phyloP scores from a whole-genome alignment of 2,888 invertebrate species.

The Orthosia gothica region DNA sequence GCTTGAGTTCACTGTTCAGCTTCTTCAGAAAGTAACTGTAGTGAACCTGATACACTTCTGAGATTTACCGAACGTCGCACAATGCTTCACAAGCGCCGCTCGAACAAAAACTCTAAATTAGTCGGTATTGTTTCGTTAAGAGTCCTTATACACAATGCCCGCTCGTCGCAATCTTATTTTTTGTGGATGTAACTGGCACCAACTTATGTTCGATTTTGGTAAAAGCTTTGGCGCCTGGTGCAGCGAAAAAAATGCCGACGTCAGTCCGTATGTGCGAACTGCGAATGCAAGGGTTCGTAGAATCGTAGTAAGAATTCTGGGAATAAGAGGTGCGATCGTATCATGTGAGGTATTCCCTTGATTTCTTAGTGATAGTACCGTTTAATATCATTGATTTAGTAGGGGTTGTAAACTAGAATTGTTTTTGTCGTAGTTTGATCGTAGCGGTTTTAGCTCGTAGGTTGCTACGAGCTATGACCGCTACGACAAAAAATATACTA shows the following conservation, averaged over 20 bases:
- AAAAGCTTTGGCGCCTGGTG: constrained; percentile 89
- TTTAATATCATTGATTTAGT: constrained; percentile 19
- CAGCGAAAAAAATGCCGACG: constrained; percentile 80
- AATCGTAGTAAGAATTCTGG: constrained; percentile 80
- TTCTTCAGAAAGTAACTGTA: constrained; percentile 75
- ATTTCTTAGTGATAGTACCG: constrained; percentile 27
- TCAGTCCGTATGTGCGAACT: constrained; percentile 84
- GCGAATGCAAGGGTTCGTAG: constrained; percentile 73
- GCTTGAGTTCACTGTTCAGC: constrained; percentile 56
- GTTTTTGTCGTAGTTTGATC: not conserved
- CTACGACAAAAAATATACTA: too few species aligned
- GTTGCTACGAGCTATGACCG: not conserved
- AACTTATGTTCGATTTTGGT: constrained; percentile 75
- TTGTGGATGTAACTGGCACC: constrained; percentile 71
- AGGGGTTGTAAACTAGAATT: not conserved
- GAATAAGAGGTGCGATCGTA: constrained; percentile 76
- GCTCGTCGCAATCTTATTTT: constrained; percentile 83
- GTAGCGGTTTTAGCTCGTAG: not conserved
- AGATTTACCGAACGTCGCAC: constrained; percentile 63
- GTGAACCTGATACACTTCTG: constrained; percentile 68
- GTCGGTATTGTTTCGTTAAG: constrained; percentile 86
- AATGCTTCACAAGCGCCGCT: constrained; percentile 66
- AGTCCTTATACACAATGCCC: constrained; percentile 79
- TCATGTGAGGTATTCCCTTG: constrained; percentile 69
- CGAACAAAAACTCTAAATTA: constrained; percentile 79